Evolutionary conservation across 2,113 vertebrate species (phyloP).

Genomic region (Solea solea): DNA sequence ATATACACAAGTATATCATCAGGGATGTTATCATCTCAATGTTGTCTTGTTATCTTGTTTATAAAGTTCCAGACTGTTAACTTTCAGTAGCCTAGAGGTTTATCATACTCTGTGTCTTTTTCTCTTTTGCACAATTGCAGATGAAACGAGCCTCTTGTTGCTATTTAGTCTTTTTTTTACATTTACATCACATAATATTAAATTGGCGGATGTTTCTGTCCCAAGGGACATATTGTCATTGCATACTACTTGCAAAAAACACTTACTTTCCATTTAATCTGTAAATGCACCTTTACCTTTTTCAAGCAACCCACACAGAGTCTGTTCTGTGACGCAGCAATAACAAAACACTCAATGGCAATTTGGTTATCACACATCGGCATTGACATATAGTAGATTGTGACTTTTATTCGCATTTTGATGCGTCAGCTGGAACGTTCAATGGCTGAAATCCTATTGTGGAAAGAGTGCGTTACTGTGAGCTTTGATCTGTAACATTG

Average conservation of each 20-base stretch:
- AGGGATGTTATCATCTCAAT: background rate
- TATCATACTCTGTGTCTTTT: background rate
- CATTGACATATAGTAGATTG: too few relatives aligned
- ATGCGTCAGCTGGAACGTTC: too few relatives aligned
- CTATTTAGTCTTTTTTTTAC: background rate
- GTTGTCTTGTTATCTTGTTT: background rate
- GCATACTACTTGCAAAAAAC: background rate
- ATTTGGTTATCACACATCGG: too few relatives aligned
- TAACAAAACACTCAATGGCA: background rate
- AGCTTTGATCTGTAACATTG: too few relatives aligned
- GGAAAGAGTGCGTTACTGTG: too few relatives aligned
- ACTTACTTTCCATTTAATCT: background rate
- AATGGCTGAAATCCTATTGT: too few relatives aligned
- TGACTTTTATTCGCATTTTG: too few relatives aligned
- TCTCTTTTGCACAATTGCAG: background rate
- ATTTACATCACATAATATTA: background rate
- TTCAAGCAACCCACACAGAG: too few relatives aligned
- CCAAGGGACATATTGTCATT: background rate
- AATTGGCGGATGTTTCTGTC: background rate
- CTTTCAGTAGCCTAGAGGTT: background rate
- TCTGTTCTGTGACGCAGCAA: too few relatives aligned
- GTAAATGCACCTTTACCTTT: background rate
- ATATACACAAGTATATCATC: background rate
- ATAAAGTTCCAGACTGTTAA: background rate
- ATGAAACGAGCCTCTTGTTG: constrained; percentile 20